Evolutionary conservation across 2,888 invertebrate species (phyloP).

Genomic region (Acrobasis repandana): DNA sequence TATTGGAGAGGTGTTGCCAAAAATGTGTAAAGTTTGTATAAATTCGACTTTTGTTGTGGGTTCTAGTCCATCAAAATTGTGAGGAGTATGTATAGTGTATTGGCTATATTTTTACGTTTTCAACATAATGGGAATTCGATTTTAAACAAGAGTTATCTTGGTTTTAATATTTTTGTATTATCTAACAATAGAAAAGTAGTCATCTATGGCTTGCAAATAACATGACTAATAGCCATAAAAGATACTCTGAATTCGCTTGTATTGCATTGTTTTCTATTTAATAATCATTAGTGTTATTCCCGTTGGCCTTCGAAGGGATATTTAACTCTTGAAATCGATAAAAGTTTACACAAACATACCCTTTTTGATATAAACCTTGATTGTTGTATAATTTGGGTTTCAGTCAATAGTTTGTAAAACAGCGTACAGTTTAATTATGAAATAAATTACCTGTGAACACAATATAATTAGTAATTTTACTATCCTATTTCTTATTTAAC

Average conservation of each 20-base stretch:
- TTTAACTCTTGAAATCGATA: conserved; percentile 24
- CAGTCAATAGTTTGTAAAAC: conserved; percentile 66
- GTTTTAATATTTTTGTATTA: conserved; percentile 71
- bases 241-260: conserved; percentile 76
- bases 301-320: conserved; percentile 30
- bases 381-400: conserved; percentile 44
- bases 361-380: conserved; percentile 25
- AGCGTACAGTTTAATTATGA: conserved; percentile 60
- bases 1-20: conserved; percentile 51
- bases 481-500: conserved; percentile 9
- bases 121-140: conserved; percentile 52
- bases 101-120: conserved; percentile 57
- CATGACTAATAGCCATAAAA: conserved; percentile 78
- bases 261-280: conserved; percentile 76
- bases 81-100: conserved; percentile 63
- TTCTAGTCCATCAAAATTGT: conserved; percentile 80
- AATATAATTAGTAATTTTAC: conserved; percentile 35
- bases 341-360: conserved; percentile 15
- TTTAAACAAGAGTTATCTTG: conserved; percentile 64
- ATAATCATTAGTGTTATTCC: conserved; percentile 42
- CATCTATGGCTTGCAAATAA: conserved; percentile 81
- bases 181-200: conserved; percentile 77
- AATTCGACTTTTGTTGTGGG: conserved; percentile 68
- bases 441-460: conserved; percentile 77
- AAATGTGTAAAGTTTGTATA: conserved; percentile 54